Evolutionary conservation across 1,140 invertebrate genomes (phyloP).

Genomic region (Matsumurasca onukii): DNA sequence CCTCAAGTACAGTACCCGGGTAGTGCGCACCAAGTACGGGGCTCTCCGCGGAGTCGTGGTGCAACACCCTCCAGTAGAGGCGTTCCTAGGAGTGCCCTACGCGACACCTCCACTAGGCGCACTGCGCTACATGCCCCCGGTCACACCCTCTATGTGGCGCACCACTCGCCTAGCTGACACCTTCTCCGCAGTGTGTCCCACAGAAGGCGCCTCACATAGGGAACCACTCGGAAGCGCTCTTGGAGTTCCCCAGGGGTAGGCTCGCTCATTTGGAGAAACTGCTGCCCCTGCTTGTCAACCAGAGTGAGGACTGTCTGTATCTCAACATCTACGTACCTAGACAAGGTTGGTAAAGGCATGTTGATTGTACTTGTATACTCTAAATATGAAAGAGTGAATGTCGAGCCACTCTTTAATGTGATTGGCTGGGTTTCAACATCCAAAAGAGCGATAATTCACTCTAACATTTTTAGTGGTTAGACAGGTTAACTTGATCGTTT

Average conservation of each 20-base stretch:
- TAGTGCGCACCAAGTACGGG: conserved; percentile 86
- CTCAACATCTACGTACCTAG: conserved; percentile 93
- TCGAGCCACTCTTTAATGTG: too few relatives aligned
- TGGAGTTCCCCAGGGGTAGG: conserved; percentile 74
- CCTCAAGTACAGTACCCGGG: conserved; percentile 76
- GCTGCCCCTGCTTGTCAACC: conserved; percentile 78
- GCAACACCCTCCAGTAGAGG: conserved; percentile 77
- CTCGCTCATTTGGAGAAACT: conserved; percentile 80
- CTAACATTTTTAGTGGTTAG: too few relatives aligned
- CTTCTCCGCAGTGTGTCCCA: conserved; percentile 85
- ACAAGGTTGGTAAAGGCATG: conserved; percentile 58
- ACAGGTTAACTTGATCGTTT: too few relatives aligned
- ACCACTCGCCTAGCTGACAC: conserved; percentile 77
- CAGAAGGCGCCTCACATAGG: conserved; percentile 71
- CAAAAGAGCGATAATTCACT: too few relatives aligned
- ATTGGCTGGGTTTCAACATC: too few relatives aligned
- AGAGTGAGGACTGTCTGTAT: conserved; percentile 97
- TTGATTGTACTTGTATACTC: too few relatives aligned
- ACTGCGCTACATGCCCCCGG: conserved; percentile 89
- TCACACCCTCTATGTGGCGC: conserved; percentile 86
- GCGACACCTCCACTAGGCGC: conserved; percentile 77
- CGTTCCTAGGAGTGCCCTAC: conserved; percentile 92
- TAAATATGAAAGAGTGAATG: too few relatives aligned
- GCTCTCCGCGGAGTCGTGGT: conserved; percentile 79
- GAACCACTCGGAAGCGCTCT: conserved; percentile 69